Evolutionary conservation across 1,140 invertebrate species (phyloP).

Genomic region (Trigoniulus corallinus): DNA sequence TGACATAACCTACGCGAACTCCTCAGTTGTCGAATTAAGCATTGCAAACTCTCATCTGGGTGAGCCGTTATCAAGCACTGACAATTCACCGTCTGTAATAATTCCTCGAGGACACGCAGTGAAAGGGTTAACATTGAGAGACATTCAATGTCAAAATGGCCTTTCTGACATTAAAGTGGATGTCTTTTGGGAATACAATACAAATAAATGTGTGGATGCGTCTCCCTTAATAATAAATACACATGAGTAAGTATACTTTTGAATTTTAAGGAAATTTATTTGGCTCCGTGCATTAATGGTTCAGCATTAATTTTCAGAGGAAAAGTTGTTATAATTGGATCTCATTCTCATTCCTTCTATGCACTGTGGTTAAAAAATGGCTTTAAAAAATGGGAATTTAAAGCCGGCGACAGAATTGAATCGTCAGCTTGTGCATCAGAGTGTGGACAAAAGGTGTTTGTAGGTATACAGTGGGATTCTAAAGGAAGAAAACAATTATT

Average conservation of each 20-base stretch:
- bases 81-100: background rate
- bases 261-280: too few relatives aligned
- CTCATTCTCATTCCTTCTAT: conserved; percentile 40
- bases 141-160: too few relatives aligned
- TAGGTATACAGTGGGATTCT: conserved; percentile 19
- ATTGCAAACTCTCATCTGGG: too few relatives aligned
- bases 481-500: background rate
- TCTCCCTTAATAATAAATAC: conserved; percentile 37
- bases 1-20: too few relatives aligned
- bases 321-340: conserved; percentile 32
- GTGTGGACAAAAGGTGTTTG: conserved; percentile 24
- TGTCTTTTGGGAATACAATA: conserved; percentile 32
- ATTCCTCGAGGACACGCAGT: background rate
- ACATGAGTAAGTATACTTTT: conserved; percentile 28
- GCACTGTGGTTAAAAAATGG: conserved; percentile 30
- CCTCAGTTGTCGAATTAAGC: background rate
- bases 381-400: conserved; percentile 23
- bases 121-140: too few relatives aligned
- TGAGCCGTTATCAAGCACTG: too few relatives aligned
- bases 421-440: conserved; percentile 31
- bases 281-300: too few relatives aligned
- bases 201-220: conserved; percentile 53
- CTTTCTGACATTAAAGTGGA: background rate
- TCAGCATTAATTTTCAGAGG: conserved; percentile 15
- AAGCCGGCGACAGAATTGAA: conserved; percentile 36